These are phyloP conservation scores for Butorides virescens DNA, from an alignment of 2,113 vertebrate genomes.

Conservation along the genomic window DNA sequence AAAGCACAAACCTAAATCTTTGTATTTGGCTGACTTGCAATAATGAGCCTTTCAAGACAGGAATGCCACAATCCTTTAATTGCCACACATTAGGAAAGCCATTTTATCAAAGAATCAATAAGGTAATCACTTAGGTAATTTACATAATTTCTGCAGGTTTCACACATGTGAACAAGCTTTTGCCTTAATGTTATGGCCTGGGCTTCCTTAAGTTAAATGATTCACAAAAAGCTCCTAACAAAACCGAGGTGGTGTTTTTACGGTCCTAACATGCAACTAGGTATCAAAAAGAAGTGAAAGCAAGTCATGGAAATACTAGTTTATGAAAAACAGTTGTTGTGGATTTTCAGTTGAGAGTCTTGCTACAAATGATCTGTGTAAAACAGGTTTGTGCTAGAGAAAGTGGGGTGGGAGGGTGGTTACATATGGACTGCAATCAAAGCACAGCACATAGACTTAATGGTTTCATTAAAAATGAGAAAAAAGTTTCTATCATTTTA, in stretches of 20 bases:
- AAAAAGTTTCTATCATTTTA: not conserved
- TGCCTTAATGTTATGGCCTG: not conserved
- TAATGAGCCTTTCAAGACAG: not conserved
- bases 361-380: fast-evolving
- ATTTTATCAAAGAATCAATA: not conserved
- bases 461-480: not conserved
- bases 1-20: not conserved
- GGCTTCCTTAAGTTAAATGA: not conserved
- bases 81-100: not conserved
- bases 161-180: not conserved
- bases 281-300: not conserved
- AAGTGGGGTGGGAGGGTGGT: too few species aligned
- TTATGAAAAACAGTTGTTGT: not conserved
- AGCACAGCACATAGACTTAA: fast-evolving
- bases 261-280: not conserved
- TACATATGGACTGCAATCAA: not conserved
- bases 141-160: not conserved
- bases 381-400: not conserved
- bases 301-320: not conserved
- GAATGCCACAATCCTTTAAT: constrained; percentile 20
- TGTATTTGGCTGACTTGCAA: not conserved
- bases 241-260: not conserved
- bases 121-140: not conserved
- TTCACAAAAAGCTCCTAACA: not conserved
- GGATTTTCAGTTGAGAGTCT: not conserved